Percentiles rank a stretch among this genome's conserved stretches.
Evolutionary conservation across 2,797 vertebrate species (phyloP).

Genomic region (Clarias laeviceps): DNA sequence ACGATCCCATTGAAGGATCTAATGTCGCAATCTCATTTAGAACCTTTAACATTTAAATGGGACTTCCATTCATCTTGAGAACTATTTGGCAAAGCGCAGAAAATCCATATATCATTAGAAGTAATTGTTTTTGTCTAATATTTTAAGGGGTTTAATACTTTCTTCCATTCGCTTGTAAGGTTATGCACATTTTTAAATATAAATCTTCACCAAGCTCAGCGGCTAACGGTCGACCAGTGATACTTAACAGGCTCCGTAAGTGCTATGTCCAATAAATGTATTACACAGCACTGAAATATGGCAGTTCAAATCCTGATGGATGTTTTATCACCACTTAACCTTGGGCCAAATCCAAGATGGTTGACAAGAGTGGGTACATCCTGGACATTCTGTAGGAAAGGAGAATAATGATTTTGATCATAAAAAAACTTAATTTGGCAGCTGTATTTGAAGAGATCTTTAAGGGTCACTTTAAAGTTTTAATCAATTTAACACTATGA

Average conservation of each 20-base stretch:
- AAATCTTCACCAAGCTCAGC: conserved; percentile 72
- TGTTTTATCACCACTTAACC: conserved; percentile 80
- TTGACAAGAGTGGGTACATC: conserved; percentile 21
- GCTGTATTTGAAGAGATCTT: conserved; percentile 15
- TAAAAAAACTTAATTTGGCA: not conserved
- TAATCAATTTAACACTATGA: conserved; percentile 26
- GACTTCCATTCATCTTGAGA: conserved; percentile 68
- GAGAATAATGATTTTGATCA: conserved; percentile 22
- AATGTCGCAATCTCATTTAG: conserved; percentile 74
- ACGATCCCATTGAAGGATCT: conserved; percentile 62
- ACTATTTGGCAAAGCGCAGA: conserved; percentile 73
- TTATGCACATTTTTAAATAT: conserved; percentile 71
- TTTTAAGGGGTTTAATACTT: conserved; percentile 67
- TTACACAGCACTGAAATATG: conserved; percentile 70
- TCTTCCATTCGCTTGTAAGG: conserved; percentile 65
- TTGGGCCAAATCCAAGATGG: conserved; percentile 74
- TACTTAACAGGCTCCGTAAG: conserved; percentile 78
- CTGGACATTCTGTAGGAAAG: conserved; percentile 15
- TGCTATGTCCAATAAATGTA: conserved; percentile 77
- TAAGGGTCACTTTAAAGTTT: conserved; percentile 29
- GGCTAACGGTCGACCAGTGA: conserved; percentile 75
- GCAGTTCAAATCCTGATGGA: conserved; percentile 72
- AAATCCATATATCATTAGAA: conserved; percentile 71
- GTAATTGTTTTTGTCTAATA: conserved; percentile 66
- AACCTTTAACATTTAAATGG: conserved; percentile 67